Evolutionary conservation across 1,140 invertebrate genomes (phyloP).

Genomic region (Bombus waltoni): DNA sequence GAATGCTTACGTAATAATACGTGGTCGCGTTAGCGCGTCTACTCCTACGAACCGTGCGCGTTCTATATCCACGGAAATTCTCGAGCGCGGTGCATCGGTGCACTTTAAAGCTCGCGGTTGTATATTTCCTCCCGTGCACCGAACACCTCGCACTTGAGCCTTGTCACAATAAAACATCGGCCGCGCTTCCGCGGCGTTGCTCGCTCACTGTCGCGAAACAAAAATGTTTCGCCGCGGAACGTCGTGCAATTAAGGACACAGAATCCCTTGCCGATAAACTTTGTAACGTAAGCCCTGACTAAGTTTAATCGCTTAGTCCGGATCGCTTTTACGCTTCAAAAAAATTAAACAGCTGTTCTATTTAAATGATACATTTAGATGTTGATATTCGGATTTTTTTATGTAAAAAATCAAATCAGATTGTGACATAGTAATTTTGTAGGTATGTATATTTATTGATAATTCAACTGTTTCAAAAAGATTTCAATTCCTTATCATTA

Average conservation of each 20-base stretch:
- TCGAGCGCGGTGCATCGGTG: slow-evolving; percentile 41
- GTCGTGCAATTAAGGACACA: slow-evolving; percentile 36
- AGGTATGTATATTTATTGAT: not conserved
- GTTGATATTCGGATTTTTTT: too few relatives aligned
- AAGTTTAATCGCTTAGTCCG: not conserved
- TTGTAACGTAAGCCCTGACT: slow-evolving; percentile 7
- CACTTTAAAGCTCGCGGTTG: slow-evolving; percentile 56
- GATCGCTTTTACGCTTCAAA: not conserved
- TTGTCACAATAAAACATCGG: slow-evolving; percentile 52
- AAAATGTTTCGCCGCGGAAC: slow-evolving; percentile 24
- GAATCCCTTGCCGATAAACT: slow-evolving; percentile 36
- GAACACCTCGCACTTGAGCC: slow-evolving; percentile 43
- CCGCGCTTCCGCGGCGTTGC: slow-evolving; percentile 31
- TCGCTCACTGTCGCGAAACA: slow-evolving; percentile 36
- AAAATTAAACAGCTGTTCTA: not conserved
- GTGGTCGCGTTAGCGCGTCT: slow-evolving; percentile 58
- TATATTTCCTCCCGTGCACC: slow-evolving; percentile 20
- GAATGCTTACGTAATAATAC: slow-evolving; percentile 49
- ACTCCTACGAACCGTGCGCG: slow-evolving; percentile 31
- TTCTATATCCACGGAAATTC: slow-evolving; percentile 65
- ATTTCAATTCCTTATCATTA: not conserved
- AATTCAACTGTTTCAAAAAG: not conserved
- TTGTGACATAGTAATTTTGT: not conserved
- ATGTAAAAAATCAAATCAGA: too few relatives aligned
- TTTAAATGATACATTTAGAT: not conserved